Evolutionary conservation across 2,888 invertebrate species (phyloP).

Genomic region (Platerodrilus igneus): DNA sequence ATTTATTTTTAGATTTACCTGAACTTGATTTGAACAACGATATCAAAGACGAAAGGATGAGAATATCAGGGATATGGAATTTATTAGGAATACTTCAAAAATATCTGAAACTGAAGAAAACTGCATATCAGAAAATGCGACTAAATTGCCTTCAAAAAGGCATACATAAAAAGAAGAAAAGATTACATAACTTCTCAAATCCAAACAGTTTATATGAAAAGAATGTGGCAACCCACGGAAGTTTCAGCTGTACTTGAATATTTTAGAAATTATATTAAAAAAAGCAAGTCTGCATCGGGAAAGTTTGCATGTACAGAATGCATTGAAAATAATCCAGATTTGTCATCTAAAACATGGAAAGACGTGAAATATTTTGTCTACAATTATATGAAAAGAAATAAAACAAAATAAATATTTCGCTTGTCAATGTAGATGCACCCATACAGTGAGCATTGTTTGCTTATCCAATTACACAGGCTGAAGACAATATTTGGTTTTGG

Average conservation of each 20-base stretch:
- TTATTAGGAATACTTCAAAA: too few species aligned
- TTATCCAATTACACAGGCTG: too few species aligned
- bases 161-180: background rate
- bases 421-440: too few species aligned
- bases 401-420: too few species aligned
- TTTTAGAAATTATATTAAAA: slow-evolving; percentile 2
- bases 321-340: background rate
- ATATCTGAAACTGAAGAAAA: too few species aligned
- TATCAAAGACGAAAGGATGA: too few species aligned
- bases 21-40: too few species aligned
- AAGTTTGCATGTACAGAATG: background rate
- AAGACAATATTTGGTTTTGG: too few species aligned
- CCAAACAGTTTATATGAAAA: background rate
- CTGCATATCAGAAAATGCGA: slow-evolving; percentile 3
- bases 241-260: background rate
- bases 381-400: background rate
- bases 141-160: background rate
- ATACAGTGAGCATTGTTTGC: too few species aligned
- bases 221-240: background rate
- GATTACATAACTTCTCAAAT: background rate
- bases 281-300: background rate
- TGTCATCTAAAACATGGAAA: background rate
- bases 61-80: too few species aligned
- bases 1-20: too few species aligned
- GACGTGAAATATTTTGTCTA: slow-evolving; percentile 1